phyloP scores from a whole-genome alignment of 2,888 invertebrate species.

The Agriopis marginaria region DNA sequence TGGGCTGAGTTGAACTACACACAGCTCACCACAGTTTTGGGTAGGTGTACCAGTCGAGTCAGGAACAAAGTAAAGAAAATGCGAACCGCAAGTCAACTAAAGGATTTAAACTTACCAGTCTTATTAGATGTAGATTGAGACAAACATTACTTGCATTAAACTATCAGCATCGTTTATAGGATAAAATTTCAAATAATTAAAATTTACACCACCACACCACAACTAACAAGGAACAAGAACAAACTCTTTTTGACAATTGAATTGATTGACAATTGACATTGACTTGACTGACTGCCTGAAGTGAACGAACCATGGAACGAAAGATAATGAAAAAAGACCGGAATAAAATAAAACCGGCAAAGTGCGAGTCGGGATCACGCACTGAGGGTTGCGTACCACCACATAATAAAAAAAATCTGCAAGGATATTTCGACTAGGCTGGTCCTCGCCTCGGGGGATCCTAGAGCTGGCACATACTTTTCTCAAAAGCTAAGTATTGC shows the following conservation, averaged over 20 bases:
- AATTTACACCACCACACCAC: slow-evolving; percentile 6
- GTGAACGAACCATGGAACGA: no score
- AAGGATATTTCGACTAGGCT: no score
- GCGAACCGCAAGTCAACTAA: neutral
- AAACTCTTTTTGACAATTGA: slow-evolving; percentile 9
- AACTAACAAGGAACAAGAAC: neutral
- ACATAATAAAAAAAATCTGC: no score
- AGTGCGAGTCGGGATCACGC: no score
- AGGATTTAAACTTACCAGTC: slow-evolving; percentile 49
- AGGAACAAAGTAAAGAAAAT: slow-evolving; percentile 16
- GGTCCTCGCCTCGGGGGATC: no score
- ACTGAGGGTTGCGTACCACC: no score
- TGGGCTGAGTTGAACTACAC: slow-evolving; percentile 46
- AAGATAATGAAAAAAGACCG: no score
- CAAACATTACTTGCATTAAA: slow-evolving; percentile 9
- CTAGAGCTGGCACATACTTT: no score
- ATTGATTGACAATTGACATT: slow-evolving; percentile 16
- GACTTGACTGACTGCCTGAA: neutral
- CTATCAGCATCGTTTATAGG: neutral
- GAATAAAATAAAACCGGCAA: no score
- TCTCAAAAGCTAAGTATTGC: no score
- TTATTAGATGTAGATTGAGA: slow-evolving; percentile 17
- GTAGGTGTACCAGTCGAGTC: neutral
- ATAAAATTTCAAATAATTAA: slow-evolving; percentile 14
- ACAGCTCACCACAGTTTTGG: neutral